A percentile compares a stretch with the other conserved stretches of the same genome.
These are phyloP conservation scores for Peromyscus melanophrys DNA, from an alignment of 2,797 vertebrate genomes.

Conservation along the genomic window DNA sequence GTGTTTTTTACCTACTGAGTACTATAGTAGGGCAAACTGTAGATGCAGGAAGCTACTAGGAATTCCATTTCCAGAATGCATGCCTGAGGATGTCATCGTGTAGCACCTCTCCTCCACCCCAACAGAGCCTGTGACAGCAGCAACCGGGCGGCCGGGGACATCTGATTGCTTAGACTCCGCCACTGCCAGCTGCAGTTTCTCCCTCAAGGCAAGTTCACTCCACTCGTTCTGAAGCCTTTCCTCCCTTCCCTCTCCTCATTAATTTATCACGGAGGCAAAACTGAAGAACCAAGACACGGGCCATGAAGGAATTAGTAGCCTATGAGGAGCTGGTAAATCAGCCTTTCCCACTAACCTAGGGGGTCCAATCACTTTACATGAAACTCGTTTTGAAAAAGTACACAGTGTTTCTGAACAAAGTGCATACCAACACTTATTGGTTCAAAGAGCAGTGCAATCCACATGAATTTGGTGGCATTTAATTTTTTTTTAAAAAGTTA, in stretches of 20 bases:
- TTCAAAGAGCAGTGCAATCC: slow-evolving; percentile 92
- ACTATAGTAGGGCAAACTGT: slow-evolving; percentile 69
- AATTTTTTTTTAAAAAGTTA: slow-evolving; percentile 88
- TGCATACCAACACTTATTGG: slow-evolving; percentile 88
- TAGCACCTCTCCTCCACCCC: slow-evolving; percentile 67
- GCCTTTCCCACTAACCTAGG: slow-evolving; percentile 88
- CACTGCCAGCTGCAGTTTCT: slow-evolving; percentile 69
- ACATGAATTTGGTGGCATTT: slow-evolving; percentile 90
- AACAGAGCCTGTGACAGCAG: slow-evolving; percentile 73
- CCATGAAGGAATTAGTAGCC: slow-evolving; percentile 87
- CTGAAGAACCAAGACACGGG: slow-evolving; percentile 86
- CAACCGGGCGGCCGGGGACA: slow-evolving; percentile 66
- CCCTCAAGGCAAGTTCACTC: slow-evolving; percentile 83
- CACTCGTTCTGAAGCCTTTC: slow-evolving; percentile 82
- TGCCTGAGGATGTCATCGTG: slow-evolving; percentile 8
- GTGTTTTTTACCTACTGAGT: slow-evolving; percentile 85
- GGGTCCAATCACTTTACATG: slow-evolving; percentile 89
- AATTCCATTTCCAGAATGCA: slow-evolving; percentile 71
- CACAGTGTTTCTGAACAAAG: slow-evolving; percentile 86
- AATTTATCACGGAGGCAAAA: slow-evolving; percentile 88
- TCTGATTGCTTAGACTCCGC: slow-evolving; percentile 66
- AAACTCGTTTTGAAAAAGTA: slow-evolving; percentile 88
- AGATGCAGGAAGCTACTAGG: slow-evolving; percentile 47
- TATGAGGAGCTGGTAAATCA: slow-evolving; percentile 89
- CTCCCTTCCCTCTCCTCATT: slow-evolving; percentile 69